Evolutionary conservation across 2,113 vertebrate species (phyloP).

Genomic region (Aepyceros melampus): DNA sequence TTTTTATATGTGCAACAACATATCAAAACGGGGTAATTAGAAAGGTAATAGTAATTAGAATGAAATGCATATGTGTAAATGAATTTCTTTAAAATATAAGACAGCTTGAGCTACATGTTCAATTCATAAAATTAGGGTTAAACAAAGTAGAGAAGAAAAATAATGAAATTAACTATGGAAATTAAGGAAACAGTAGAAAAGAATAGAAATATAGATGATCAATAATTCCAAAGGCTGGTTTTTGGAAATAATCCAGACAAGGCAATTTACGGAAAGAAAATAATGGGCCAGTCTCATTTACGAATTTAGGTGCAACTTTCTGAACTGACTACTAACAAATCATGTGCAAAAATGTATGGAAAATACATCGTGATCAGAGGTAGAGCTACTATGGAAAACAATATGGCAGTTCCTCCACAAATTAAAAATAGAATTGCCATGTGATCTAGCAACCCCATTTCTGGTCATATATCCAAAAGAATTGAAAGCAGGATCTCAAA

Average conservation of each 20-base stretch:
- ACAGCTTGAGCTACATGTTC: not conserved
- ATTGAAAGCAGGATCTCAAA: not conserved
- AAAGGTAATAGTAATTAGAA: conserved; percentile 5
- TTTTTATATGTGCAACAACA: not conserved
- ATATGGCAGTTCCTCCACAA: not conserved
- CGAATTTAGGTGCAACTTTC: not conserved
- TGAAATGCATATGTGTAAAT: not conserved
- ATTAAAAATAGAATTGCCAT: not conserved
- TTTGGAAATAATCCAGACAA: not conserved
- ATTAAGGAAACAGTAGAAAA: not conserved
- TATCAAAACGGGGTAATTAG: not conserved
- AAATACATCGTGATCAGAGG: not conserved
- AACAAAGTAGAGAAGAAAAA: not conserved
- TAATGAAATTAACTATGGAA: not conserved
- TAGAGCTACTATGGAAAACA: not conserved
- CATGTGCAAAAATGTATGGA: not conserved
- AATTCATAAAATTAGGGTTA: not conserved
- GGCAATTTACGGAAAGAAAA: conserved; percentile 27
- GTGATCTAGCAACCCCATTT: not conserved
- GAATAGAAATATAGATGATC: not conserved
- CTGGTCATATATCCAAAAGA: not conserved
- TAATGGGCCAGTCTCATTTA: not conserved
- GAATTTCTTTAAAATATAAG: conserved; percentile 19
- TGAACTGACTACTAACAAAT: conserved; percentile 5
- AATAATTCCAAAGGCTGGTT: not conserved